A percentile compares a stretch with the other conserved stretches of the same genome.
Evolutionary conservation across 2,888 invertebrate species (phyloP).

Genomic region (Mimachlamys varia): DNA sequence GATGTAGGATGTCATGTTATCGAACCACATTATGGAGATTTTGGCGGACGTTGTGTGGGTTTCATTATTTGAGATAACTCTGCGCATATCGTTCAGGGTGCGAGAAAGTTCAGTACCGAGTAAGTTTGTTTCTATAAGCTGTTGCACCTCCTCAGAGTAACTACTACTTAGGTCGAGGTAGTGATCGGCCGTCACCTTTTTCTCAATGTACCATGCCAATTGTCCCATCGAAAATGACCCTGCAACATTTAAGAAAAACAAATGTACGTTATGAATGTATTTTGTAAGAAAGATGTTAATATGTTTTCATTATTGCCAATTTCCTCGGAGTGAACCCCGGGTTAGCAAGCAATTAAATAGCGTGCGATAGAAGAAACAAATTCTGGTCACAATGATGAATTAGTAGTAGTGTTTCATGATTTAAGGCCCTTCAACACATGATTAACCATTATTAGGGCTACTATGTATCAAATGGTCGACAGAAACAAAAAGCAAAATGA

Average conservation of each 20-base stretch:
- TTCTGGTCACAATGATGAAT: too few relatives aligned
- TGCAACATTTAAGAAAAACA: not conserved
- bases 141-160: not conserved
- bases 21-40: not conserved
- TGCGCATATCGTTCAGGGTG: not conserved
- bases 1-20: not conserved
- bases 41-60: not conserved
- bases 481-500: too few relatives aligned
- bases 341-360: too few relatives aligned
- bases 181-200: not conserved
- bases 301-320: too few relatives aligned
- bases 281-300: too few relatives aligned
- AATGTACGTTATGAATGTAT: too few relatives aligned
- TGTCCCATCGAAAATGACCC: not conserved
- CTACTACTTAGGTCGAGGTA: not conserved
- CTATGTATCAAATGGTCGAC: too few relatives aligned
- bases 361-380: too few relatives aligned
- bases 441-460: too few relatives aligned
- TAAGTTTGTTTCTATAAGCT: not conserved
- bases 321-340: too few relatives aligned
- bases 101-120: not conserved
- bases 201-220: not conserved
- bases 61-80: conserved; percentile 36
- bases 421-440: too few relatives aligned
- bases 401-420: too few relatives aligned